These are phyloP conservation scores for Aurelia sp. DNA, from an alignment of 30 jellyfish, hydroid and myxozoan species.

Conservation along the genomic window DNA sequence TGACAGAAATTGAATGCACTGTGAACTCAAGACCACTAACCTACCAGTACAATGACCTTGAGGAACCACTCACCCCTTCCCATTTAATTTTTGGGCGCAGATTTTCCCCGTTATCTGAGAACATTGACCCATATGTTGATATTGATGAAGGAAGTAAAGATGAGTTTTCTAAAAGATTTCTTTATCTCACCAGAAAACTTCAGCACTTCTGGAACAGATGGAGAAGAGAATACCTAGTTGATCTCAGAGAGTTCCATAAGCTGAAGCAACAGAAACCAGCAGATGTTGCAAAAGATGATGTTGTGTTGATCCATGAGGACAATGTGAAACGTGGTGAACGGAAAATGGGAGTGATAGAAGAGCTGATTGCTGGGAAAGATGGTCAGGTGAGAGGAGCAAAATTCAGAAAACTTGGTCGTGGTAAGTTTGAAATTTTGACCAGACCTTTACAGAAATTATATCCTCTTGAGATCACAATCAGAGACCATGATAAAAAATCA, in stretches of 20 bases:
- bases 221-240: conserved; percentile 25
- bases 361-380: conserved; percentile 13
- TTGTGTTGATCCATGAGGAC: conserved; percentile 24
- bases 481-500: not conserved
- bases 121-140: not conserved
- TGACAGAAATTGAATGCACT: conserved; percentile 14
- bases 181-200: conserved; percentile 1
- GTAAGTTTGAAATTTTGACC: conserved; percentile 16
- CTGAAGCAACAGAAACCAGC: not conserved
- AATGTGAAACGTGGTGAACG: conserved; percentile 3
- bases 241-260: conserved; percentile 26
- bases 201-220: too few relatives aligned
- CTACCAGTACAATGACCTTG: conserved; percentile 15
- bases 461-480: conserved; percentile 11
- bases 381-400: conserved; percentile 17
- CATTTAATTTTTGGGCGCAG: conserved; percentile 8
- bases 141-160: not conserved
- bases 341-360: conserved; percentile 11
- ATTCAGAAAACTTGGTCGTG: conserved; percentile 11
- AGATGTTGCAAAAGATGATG: not conserved
- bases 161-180: not conserved
- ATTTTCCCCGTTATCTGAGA: conserved; percentile 12
- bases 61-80: conserved; percentile 2
- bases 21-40: conserved; percentile 19
- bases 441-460: conserved; percentile 2